Evolutionary conservation across 1,140 invertebrate species (phyloP), one percentile per base, ranked within the genome.

Genomic region (Goniozus legneri): DNA sequence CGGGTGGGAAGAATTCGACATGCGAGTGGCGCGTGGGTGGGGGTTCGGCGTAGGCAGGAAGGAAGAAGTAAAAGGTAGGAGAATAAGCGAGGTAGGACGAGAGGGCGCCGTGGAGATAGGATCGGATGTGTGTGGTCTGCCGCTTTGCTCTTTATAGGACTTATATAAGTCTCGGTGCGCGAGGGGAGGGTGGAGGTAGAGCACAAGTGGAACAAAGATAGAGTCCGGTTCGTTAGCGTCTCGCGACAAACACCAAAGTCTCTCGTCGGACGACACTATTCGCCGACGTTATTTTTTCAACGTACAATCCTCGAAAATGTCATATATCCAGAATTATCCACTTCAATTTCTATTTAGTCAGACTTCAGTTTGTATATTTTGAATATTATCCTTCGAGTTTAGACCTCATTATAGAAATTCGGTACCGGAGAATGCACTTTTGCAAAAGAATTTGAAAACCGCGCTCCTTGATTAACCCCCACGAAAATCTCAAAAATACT

Each of bases 41-140:
- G n/a, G 24, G 24, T 6, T 10, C 4, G 24, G 50, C 10, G 24
- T 33, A 50, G 18, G 19, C 10, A 58, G 50, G 56, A 56, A 47
- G 54, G 52, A 64, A 58, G 52, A 56, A 49, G n/a, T 27, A 22
- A 44, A 47, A 20, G 22, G 38, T 40, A 48, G 38, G 55, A 49
- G 56, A 50, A 58, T 44, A 50, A 47, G 49, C 44, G 56, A 52
- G 48, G 41, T 53, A 55, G 50, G 42, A 38, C 50, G 24, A 16
- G 42, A 54, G 59, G 41, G 54, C 46, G 46, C 44, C 19, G 55
- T 51, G 50, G 50, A 70, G 72, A 75, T 75, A 75, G 73, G 69
- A 74, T 75, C 73, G 60, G 63, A 72, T 67, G 71, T 74, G 73
- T 75, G 73, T 75, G 71, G 73, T 75, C 74, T 65, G 52, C 53